Conservation (phyloP, 2,888 invertebrate species). For the Galeopsomyia nigrocyanea region DNA sequence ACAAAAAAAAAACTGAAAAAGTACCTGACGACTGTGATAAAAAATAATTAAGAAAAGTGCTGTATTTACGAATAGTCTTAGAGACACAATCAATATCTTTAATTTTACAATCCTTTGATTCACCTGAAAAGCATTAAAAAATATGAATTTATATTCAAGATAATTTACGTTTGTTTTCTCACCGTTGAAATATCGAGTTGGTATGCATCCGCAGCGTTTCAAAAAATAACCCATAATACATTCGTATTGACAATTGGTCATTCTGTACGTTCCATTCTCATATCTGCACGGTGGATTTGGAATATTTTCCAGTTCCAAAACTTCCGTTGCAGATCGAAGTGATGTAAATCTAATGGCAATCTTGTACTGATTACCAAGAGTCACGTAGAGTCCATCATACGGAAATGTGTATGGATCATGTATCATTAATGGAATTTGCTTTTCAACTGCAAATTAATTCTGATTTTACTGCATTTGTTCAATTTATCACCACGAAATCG, state of each 20-base stretch:
- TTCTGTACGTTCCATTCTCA: neutral
- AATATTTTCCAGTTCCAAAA: neutral
- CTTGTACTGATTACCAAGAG: neutral
- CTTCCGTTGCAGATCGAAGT: neutral
- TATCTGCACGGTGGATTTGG: slow-evolving; percentile 7
- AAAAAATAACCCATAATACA: neutral
- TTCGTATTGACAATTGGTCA: neutral
- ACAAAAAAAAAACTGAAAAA: neutral
- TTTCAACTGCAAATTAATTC: too few species aligned
- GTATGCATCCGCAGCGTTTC: neutral
- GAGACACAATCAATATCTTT: neutral
- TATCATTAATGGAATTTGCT: too few species aligned
- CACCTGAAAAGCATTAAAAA: neutral
- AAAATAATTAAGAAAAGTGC: neutral
- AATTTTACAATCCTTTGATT: neutral
- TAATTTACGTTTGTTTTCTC: neutral
- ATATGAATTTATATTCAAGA: neutral
- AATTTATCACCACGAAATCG: too few species aligned
- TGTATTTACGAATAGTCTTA: neutral
- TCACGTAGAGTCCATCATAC: neutral
- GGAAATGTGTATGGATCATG: neutral
- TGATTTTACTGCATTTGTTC: too few species aligned
- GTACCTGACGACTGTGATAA: neutral
- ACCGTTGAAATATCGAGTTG: slow-evolving; percentile 1
- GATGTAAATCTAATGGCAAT: neutral